Evolutionary conservation across 2,888 invertebrate species (phyloP), one percentile per base, ranked within the genome.

Genomic region (Therioaphis trifolii): DNA sequence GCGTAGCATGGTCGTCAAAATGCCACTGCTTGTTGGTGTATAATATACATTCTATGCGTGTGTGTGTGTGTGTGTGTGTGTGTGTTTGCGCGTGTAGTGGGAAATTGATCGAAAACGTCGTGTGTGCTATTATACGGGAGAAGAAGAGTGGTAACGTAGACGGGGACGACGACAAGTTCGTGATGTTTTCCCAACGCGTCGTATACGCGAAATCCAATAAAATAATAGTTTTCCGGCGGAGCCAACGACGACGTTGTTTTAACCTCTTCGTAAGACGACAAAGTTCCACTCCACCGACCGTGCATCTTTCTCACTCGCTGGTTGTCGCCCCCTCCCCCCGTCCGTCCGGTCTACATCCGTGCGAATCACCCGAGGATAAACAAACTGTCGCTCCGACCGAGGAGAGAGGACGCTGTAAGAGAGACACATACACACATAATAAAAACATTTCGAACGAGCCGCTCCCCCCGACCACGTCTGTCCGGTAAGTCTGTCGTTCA

Each of bases 351-450:
- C 43, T 11, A 9, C 55, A 5, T 9, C 55, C 55, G 21, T 55
- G 15, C 61, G n/a, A 76, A 63, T 3, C 63, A 24, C 27, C n/a
- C n/a, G 14, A 29, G 43, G 40, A 55, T 27, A 79, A 79, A 71
- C 24, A 76, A 76, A 76, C 43, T 29, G 27, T 52, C 43, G 24
- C 11, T 18, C 78, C 63, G 40, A 43, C n/a, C n/a, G n/a, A n/a
- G n/a, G n/a, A n/a, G n/a, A n/a, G n/a, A n/a, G n/a, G n/a, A n/a
- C n/a, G n/a, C n/a, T n/a, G n/a, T n/a, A n/a, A n/a, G n/a, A n/a
- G n/a, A n/a, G n/a, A n/a, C n/a, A n/a, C n/a, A n/a, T n/a, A n/a
- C 55, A 79, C 69, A 79, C 69, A 58, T 71, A 71, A 79, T 79
- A 79, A 79, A 79, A 79, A 79, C 71, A 58, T 71, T 79, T 79